A percentile compares a stretch with the other conserved stretches of the same genome.
phyloP scores from a whole-genome alignment of 2,888 invertebrate genomes.

The Diogma glabrata region DNA sequence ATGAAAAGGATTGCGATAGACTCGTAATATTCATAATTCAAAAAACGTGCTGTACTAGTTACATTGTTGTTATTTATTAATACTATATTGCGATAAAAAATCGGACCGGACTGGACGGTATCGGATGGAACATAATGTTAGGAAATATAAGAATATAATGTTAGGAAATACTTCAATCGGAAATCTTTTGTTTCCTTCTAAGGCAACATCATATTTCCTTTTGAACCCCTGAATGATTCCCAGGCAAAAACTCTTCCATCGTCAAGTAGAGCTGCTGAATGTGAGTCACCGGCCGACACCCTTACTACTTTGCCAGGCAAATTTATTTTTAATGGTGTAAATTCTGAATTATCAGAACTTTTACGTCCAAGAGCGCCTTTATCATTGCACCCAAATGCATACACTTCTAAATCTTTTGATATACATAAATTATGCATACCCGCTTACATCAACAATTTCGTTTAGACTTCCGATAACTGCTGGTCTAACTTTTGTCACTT shows the following conservation, averaged over 20 bases:
- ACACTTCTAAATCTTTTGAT: constrained; percentile 64
- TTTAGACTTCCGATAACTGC: constrained; percentile 40
- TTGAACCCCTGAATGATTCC: constrained; percentile 77
- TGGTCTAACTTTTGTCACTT: constrained; percentile 61
- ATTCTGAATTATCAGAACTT: constrained; percentile 64
- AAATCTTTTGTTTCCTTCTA: constrained; percentile 46
- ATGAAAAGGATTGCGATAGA: too few relatives aligned
- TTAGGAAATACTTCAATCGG: constrained; percentile 52
- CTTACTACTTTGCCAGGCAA: constrained; percentile 52
- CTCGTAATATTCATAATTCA: too few relatives aligned
- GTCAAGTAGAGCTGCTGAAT: constrained; percentile 75
- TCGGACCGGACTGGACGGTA: too few relatives aligned
- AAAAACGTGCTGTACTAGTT: too few relatives aligned
- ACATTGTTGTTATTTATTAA: too few relatives aligned
- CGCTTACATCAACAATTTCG: constrained; percentile 52
- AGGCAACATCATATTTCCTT: constrained; percentile 78
- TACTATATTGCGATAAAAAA: too few relatives aligned
- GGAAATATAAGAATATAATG: constrained; percentile 48
- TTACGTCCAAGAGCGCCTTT: constrained; percentile 86
- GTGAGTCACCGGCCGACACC: constrained; percentile 89
- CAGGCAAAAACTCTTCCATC: constrained; percentile 84
- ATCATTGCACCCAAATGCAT: constrained; percentile 73
- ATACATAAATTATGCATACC: constrained; percentile 92
- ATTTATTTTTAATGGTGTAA: constrained; percentile 52
- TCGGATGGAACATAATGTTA: too few relatives aligned